A percentile compares a stretch with the other conserved stretches of the same genome.
Conservation (phyloP, 1,140 invertebrate species). For the Nixonia krombeini region DNA sequence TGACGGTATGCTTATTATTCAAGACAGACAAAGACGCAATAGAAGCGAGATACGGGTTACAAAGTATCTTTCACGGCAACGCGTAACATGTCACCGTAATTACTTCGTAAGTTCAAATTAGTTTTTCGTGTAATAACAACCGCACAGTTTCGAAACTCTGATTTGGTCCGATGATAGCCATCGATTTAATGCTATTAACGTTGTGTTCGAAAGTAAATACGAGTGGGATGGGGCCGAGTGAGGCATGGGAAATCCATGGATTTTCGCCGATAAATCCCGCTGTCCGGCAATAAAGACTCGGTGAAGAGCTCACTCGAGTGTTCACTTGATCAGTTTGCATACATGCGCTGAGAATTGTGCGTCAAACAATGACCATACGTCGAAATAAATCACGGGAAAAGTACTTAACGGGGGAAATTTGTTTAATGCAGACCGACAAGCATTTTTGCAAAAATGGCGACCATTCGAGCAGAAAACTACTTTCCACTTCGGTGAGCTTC, state of each 20-base stretch:
- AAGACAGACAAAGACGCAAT: no score
- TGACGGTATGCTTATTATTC: no score
- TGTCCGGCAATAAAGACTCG: slow-evolving; percentile 25
- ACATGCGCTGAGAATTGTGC: no score
- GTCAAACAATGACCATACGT: slow-evolving; percentile 16
- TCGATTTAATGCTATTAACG: slow-evolving; percentile 43
- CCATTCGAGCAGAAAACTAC: no score
- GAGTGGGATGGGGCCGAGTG: slow-evolving; percentile 19
- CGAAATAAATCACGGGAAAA: slow-evolving; percentile 4
- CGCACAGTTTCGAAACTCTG: slow-evolving; percentile 17
- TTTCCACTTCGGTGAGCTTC: no score
- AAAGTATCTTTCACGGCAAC: no score
- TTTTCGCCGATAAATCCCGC: slow-evolving; percentile 30
- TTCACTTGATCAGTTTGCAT: slow-evolving; percentile 24
- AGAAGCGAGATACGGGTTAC: no score
- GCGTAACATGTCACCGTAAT: slow-evolving; percentile 13
- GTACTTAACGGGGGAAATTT: no score
- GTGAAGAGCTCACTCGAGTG: slow-evolving; percentile 25
- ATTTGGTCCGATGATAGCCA: slow-evolving; percentile 2
- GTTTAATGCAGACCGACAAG: no score
- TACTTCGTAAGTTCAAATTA: slow-evolving; percentile 24
- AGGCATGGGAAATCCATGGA: slow-evolving; percentile 27
- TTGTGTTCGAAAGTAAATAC: slow-evolving; percentile 38
- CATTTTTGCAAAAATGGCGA: no score
- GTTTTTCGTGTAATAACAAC: slow-evolving; percentile 27